Evolutionary conservation across 2,113 vertebrate genomes (phyloP), one percentile per base, ranked within the genome.

Genomic region (Ciconia stormi): DNA sequence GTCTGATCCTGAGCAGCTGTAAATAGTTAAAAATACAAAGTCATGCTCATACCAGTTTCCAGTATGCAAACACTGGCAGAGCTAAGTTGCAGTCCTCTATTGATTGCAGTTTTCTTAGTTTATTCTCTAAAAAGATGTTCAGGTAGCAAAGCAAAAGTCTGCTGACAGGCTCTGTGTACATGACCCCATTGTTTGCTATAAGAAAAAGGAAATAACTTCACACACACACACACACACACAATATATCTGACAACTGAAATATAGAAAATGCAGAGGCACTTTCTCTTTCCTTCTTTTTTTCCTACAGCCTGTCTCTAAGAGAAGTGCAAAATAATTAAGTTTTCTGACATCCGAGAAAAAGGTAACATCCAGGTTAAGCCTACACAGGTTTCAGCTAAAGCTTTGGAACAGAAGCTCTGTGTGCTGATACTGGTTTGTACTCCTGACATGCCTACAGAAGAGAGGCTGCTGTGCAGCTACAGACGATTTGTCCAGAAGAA

Each of bases 311-410:
- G 3, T n/a, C 82, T 90, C 71, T 86, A 93, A 95, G 91, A 97
- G 93, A 97, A 97, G 96, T 94, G 95, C 87, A 97, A 97, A 97
- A 88, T 84, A 96, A 96, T 38, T 23, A 79, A 16, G 29, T 88
- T 94, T 94, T 93, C 70, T 78, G 92, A 72, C 66, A 65, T 40
- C 22, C 40, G 63, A 82, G n/a, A 80, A 95, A 89, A 93, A 95
- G 53, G 63, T 92, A 80, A 82, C 55, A 84, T 46, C 82, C 92
- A 93, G 76, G 59, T 82, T 56, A 85, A 74, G 67, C 82, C 66
- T 88, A 93, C 67, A 88, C 38, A 92, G 71, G 83, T 87, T 92
- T 93, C 92, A 89, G 78, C 76, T 89, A 85, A 94, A 92, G 84
- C 74, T 96, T 58, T 95, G 86, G 81, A 93, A 63, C 59, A 87